These are phyloP conservation scores for Tympanuchus pallidicinctus DNA, from an alignment of 2,113 vertebrate species.

Conservation along the genomic window DNA sequence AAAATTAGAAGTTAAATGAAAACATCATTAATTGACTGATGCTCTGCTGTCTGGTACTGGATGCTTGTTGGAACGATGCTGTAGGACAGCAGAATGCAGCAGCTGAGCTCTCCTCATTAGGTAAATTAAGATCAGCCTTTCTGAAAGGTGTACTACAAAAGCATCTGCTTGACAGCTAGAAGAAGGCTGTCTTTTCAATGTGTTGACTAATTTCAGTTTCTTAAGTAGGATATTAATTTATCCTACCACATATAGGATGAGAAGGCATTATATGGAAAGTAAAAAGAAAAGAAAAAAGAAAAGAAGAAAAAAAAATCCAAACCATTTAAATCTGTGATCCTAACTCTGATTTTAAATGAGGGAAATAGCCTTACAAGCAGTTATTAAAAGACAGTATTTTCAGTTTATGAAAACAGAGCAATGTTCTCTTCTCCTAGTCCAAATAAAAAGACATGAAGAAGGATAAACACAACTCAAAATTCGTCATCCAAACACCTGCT, in stretches of 20 bases:
- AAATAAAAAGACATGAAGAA: constrained; percentile 28
- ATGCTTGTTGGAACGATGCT: neutral
- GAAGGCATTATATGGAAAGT: neutral
- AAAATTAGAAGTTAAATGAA: neutral
- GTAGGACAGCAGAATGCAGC: neutral
- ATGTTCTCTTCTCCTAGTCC: constrained; percentile 17
- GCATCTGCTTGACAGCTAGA: neutral
- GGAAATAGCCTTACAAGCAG: constrained; percentile 26
- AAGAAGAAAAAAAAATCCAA: neutral
- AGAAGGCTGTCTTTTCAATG: constrained; percentile 20
- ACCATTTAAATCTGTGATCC: constrained; percentile 32
- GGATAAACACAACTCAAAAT: neutral
- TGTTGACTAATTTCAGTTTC: constrained; percentile 41
- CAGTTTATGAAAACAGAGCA: constrained; percentile 22
- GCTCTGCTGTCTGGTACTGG: neutral
- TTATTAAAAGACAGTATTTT: constrained; percentile 6
- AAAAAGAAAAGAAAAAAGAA: neutral
- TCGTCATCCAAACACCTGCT: neutral
- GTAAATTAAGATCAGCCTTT: neutral
- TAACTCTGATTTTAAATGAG: constrained; percentile 16
- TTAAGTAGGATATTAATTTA: constrained; percentile 53
- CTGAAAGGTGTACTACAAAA: neutral
- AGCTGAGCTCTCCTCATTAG: neutral
- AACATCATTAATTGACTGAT: neutral
- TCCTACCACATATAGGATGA: constrained; percentile 19